Conservation (phyloP, 2,888 invertebrate species). For the Diplazon laetatorius region DNA sequence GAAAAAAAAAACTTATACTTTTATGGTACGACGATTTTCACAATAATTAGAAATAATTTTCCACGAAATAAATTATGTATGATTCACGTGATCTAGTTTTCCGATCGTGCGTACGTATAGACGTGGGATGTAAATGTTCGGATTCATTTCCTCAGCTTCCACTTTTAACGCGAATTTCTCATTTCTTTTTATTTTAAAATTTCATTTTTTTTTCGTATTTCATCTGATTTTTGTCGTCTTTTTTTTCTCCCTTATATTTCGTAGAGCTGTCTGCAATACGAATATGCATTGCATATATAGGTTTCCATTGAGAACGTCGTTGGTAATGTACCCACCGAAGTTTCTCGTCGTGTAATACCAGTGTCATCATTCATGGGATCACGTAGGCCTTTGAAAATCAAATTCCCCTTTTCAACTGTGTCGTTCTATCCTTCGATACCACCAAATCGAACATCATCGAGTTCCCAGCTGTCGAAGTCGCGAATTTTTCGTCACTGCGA, state of each 20-base stretch:
- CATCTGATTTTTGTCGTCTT: conserved; percentile 2
- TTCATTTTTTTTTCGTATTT: conserved; percentile 19
- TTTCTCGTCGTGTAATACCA: not conserved
- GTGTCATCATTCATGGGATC: conserved; percentile 46
- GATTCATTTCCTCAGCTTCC: conserved; percentile 51
- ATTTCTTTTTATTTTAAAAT: too few relatives aligned
- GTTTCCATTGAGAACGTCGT: too few relatives aligned
- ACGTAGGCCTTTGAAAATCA: conserved; percentile 60
- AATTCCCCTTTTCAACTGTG: conserved; percentile 41
- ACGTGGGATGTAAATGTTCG: conserved; percentile 29
- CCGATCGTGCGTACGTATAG: conserved; percentile 12
- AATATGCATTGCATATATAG: too few relatives aligned
- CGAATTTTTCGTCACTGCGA: not conserved
- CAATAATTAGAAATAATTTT: not conserved
- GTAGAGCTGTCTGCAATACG: too few relatives aligned
- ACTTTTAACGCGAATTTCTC: not conserved
- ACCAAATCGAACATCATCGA: conserved; percentile 31
- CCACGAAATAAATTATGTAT: not conserved
- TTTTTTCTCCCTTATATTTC: not conserved
- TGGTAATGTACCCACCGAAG: too few relatives aligned
- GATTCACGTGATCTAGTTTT: not conserved
- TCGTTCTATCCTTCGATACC: conserved; percentile 23
- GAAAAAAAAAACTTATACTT: not conserved
- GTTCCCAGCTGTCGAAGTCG: not conserved
- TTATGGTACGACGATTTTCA: not conserved